Conservation (phyloP, 1,140 invertebrate species). For the Drosophila orosa region DNA sequence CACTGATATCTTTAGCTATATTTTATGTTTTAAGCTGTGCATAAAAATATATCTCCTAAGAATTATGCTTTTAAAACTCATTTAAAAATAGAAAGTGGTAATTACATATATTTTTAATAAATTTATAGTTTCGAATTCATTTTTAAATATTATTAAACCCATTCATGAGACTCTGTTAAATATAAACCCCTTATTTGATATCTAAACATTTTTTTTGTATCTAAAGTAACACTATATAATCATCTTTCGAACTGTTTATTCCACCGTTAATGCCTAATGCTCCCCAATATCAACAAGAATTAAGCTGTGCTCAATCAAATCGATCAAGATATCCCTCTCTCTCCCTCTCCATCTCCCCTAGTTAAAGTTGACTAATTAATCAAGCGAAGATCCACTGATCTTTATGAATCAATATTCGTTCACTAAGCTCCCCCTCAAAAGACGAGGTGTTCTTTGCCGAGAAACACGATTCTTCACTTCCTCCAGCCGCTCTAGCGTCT, state of each 20-base stretch:
- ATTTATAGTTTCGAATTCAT: not conserved
- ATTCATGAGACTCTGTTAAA: not conserved
- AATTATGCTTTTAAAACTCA: not conserved
- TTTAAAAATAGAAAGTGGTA: not conserved
- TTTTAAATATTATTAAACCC: too few relatives aligned
- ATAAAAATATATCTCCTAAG: not conserved
- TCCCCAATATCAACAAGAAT: constrained; percentile 41
- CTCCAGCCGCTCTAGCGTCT: constrained; percentile 7
- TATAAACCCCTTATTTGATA: too few relatives aligned
- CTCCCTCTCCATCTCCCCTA: not conserved
- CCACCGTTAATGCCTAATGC: constrained; percentile 24
- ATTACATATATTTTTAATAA: not conserved
- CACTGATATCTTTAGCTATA: not conserved
- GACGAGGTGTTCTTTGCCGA: constrained; percentile 19
- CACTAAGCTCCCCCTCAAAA: constrained; percentile 15
- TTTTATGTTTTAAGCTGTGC: not conserved
- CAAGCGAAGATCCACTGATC: constrained; percentile 46
- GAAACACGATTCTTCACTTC: constrained; percentile 44
- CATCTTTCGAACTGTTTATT: not conserved
- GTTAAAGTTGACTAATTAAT: constrained; percentile 37
- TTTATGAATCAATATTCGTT: constrained; percentile 45
- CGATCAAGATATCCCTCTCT: constrained; percentile 22
- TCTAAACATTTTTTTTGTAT: not conserved
- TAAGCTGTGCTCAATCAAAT: constrained; percentile 39
- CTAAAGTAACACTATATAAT: not conserved